Conservation (phyloP, 2,113 vertebrate species). For the Actinemys pallida region DNA sequence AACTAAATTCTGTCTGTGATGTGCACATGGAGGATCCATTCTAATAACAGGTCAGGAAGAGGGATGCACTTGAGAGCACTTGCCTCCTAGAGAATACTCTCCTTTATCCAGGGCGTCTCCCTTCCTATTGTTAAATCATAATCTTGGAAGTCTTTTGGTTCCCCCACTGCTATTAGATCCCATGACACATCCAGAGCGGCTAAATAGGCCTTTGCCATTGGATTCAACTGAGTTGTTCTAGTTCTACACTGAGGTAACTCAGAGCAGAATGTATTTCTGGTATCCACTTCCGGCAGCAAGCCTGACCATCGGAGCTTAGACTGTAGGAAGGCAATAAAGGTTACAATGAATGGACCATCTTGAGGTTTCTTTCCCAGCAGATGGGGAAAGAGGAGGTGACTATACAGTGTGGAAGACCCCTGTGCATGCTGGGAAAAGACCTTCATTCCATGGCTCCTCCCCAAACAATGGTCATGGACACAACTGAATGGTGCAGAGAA, state of each 20-base stretch:
- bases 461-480: background rate
- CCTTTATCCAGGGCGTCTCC: background rate
- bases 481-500: background rate
- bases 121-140: background rate
- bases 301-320: background rate
- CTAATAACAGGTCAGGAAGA: background rate
- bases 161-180: background rate
- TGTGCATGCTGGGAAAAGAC: background rate
- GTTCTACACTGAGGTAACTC: background rate
- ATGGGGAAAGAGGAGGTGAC: background rate
- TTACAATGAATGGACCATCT: background rate
- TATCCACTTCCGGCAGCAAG: background rate
- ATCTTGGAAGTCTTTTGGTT: background rate
- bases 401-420: too few relatives aligned
- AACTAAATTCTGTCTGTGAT: background rate
- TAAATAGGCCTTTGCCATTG: background rate
- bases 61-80: background rate
- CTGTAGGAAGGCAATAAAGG: background rate
- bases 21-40: background rate
- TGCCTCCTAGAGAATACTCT: too few relatives aligned
- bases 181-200: background rate
- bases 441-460: background rate
- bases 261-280: background rate
- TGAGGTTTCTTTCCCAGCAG: background rate
- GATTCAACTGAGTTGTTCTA: background rate